A percentile compares a stretch with the other conserved stretches of the same genome.
phyloP scores from a whole-genome alignment of 2,797 vertebrate species.

The Myotis findleyi region DNA sequence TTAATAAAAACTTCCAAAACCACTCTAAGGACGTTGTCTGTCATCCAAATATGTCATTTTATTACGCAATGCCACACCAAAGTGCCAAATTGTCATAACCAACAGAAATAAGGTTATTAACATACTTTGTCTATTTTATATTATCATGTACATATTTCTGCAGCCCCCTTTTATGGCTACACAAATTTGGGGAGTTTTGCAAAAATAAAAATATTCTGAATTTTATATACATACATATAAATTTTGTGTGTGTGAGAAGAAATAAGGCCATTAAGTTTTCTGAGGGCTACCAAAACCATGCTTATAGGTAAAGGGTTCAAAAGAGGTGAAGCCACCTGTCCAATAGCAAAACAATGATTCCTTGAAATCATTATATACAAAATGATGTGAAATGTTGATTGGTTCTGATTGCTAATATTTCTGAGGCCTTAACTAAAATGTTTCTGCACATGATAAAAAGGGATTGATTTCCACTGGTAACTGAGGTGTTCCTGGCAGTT shows the following conservation, averaged over 20 bases:
- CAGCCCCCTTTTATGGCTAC: not conserved
- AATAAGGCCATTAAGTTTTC: slow-evolving; percentile 24
- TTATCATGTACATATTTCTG: not conserved
- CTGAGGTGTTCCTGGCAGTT: slow-evolving; percentile 51
- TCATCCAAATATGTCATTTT: slow-evolving; percentile 39
- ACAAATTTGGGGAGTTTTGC: not conserved
- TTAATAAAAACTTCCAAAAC: slow-evolving; percentile 37
- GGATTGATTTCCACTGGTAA: slow-evolving; percentile 65
- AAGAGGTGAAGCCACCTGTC: slow-evolving; percentile 26
- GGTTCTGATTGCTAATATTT: slow-evolving; percentile 75
- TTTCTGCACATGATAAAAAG: slow-evolving; percentile 62
- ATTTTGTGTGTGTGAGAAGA: not conserved
- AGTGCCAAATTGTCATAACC: slow-evolving; percentile 44
- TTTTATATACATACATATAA: not conserved
- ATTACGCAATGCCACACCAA: slow-evolving; percentile 4
- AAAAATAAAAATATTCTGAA: slow-evolving; percentile 5
- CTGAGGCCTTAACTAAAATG: slow-evolving; percentile 71
- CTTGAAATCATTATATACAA: slow-evolving; percentile 72
- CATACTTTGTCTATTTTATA: not conserved
- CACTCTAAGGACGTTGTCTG: not conserved
- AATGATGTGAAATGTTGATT: slow-evolving; percentile 70
- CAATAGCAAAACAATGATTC: slow-evolving; percentile 69
- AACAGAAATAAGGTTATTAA: slow-evolving; percentile 26
- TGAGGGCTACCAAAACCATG: not conserved
- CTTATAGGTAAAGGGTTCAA: slow-evolving; percentile 57